Conservation (phyloP, 2,113 vertebrate species). For the Phocoena sinus region DNA sequence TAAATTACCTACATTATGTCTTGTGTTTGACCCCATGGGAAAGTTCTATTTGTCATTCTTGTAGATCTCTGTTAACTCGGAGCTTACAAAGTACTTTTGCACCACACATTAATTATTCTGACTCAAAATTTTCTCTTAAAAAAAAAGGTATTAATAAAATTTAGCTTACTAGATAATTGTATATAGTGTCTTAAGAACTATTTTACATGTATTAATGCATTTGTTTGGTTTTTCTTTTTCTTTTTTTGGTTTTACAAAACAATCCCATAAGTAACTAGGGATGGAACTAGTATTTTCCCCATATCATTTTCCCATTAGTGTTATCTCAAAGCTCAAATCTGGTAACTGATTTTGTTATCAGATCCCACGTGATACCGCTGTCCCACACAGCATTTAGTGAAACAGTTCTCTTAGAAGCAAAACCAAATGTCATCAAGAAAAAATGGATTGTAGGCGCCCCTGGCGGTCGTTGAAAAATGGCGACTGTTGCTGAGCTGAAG, state of each 20-base stretch:
- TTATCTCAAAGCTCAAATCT: background rate
- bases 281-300: background rate
- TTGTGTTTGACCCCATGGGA: background rate
- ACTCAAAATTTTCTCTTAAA: background rate
- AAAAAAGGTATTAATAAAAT: background rate
- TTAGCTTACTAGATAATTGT: background rate
- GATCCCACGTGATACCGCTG: background rate
- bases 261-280: background rate
- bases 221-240: background rate
- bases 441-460: background rate
- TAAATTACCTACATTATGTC: background rate
- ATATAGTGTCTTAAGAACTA: background rate
- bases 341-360: background rate
- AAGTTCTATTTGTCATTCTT: background rate
- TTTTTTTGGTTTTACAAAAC: background rate
- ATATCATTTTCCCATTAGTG: background rate
- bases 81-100: background rate
- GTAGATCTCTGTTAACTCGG: background rate
- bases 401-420: background rate
- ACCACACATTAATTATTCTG: background rate
- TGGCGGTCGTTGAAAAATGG: conserved; percentile 76
- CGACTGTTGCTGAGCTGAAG: conserved; percentile 87
- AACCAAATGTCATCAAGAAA: background rate
- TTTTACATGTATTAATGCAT: background rate
- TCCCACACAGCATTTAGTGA: background rate